Evolutionary conservation across 2,888 invertebrate species (phyloP).

Genomic region (Fragum sueziense): DNA sequence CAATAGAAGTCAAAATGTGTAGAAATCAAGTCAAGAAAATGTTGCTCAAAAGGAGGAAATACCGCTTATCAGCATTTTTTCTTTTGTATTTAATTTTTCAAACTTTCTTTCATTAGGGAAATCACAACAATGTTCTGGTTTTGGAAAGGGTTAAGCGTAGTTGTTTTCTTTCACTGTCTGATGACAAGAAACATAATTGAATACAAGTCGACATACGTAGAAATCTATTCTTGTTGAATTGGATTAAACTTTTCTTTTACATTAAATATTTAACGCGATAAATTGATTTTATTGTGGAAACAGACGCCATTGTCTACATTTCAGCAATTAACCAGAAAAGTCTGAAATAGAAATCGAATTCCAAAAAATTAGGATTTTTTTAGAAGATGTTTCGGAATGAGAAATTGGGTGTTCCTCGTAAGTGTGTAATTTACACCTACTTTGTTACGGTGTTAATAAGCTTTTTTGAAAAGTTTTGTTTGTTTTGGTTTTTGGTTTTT

Average conservation of each 20-base stretch:
- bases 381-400: no score
- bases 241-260: background rate
- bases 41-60: background rate
- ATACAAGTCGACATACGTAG: background rate
- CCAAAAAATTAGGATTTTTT: background rate
- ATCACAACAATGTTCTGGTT: no score
- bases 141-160: no score
- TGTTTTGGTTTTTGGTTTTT: no score
- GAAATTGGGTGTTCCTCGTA: no score
- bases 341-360: conserved; percentile 15
- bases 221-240: background rate
- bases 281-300: conserved; percentile 6
- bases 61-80: background rate
- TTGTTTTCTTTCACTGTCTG: no score
- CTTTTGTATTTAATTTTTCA: background rate
- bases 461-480: no score
- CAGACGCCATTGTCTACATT: background rate
- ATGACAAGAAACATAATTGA: background rate
- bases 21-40: no score
- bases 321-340: conserved; percentile 4
- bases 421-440: no score
- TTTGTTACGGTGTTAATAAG: no score
- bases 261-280: conserved; percentile 1
- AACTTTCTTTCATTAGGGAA: no score
- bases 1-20: no score